Evolutionary conservation across 1,140 invertebrate genomes (phyloP), one percentile per base, ranked within the genome.

Genomic region (Gryllus bimaculatus): DNA sequence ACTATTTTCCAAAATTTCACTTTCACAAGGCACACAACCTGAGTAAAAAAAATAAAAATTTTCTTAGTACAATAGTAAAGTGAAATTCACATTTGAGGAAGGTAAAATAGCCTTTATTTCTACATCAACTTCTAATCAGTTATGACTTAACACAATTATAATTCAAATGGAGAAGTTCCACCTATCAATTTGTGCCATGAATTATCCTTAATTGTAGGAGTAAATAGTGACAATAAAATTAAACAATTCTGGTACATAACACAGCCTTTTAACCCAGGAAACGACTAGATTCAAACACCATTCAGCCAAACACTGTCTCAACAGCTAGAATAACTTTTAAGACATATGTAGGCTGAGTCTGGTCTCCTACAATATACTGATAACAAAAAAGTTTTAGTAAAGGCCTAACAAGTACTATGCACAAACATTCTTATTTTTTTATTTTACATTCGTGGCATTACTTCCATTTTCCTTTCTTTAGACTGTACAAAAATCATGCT

Each of bases 201-300:
- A 66, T 66, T 66, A 13, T 13, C 10, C 54, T 66, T 66, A 66
- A 66, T 13, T 66, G 18, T 66, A 66, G 18, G 54, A 66, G 54
- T 66, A 66, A 66, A 66, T 66, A 66, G 18, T 39, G 54, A 66
- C 54, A 66, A 66, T 66, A 66, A 66, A 66, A 66, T 66, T 66
- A 66, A 66, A 66, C 54, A 66, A 66, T 13, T 66, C 54, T 66
- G 54, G 54, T 13, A 66, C 54, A 66, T 66, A 77, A 79, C 78
- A 79, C 78, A 79, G 78, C 78, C 78, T 74, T 79, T 39, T 79
- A 79, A 79, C 78, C 78, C 78, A 79, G 47, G 66, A 39, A 75
- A 75, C 78, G 78, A 79, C 78, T 79, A 79, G 78, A 79, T 79
- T 79, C 78, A 75, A n/a, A 77, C 73, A 75, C 78, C 78, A 48